phyloP scores from a whole-genome alignment of 2,797 vertebrate species.

The Yasuhikotakia modesta region DNA sequence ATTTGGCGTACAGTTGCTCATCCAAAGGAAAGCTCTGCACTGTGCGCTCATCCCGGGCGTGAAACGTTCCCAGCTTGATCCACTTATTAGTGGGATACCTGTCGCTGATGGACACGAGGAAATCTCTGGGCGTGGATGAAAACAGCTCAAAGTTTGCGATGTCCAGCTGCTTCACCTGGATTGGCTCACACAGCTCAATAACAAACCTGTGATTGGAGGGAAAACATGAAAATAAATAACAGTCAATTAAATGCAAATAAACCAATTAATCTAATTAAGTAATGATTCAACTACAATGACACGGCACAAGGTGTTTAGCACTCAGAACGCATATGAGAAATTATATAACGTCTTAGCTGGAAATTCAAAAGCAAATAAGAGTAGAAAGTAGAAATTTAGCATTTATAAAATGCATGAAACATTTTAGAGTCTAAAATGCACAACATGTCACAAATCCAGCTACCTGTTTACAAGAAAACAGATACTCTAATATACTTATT shows the following conservation, averaged over 20 bases:
- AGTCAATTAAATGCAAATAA: too few relatives aligned
- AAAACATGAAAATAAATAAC: too few relatives aligned
- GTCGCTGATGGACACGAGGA: slow-evolving; percentile 96
- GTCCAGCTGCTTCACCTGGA: slow-evolving; percentile 96
- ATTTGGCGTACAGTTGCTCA: slow-evolving; percentile 98
- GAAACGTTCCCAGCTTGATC: slow-evolving; percentile 96
- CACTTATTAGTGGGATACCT: slow-evolving; percentile 99
- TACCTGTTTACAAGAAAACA: too few relatives aligned
- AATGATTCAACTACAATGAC: too few relatives aligned
- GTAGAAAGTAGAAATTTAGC: background rate
- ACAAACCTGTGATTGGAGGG: slow-evolving; percentile 84
- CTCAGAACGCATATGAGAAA: background rate
- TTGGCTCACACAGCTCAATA: slow-evolving; percentile 98
- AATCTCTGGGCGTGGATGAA: slow-evolving; percentile 97
- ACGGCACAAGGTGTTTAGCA: too few relatives aligned
- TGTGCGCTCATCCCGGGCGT: slow-evolving; percentile 93
- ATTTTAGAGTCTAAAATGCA: too few relatives aligned
- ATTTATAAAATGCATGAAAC: background rate
- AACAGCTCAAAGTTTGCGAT: slow-evolving; percentile 99
- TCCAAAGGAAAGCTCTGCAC: slow-evolving; percentile 98
- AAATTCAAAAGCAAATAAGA: too few relatives aligned
- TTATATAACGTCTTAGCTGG: too few relatives aligned
- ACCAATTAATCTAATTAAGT: too few relatives aligned
- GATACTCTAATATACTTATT: background rate
- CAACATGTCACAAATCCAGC: too few relatives aligned